A percentile compares a stretch with the other conserved stretches of the same genome.
These are phyloP conservation scores for Takifugu rubripes DNA, from an alignment of 2,797 vertebrate species.

Conservation along the genomic window DNA sequence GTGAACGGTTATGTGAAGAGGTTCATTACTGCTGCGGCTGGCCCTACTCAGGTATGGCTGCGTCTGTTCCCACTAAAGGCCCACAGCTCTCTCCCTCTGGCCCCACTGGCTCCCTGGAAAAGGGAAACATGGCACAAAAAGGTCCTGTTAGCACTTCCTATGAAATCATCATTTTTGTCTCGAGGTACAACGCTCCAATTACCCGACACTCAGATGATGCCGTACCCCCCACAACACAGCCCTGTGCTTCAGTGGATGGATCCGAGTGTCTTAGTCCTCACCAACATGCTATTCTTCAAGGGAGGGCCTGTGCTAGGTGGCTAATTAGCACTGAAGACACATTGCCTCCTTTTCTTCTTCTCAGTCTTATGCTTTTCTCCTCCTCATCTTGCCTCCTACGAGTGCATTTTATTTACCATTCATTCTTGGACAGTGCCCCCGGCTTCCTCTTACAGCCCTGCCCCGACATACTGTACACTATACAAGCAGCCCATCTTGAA, in stretches of 20 bases:
- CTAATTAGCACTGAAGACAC: conserved; percentile 98
- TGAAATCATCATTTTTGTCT: conserved; percentile 99
- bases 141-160: conserved; percentile 99
- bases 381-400: conserved; percentile 60
- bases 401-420: conserved; percentile 67
- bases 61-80: conserved; percentile 94
- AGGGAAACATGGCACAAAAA: conserved; percentile 99
- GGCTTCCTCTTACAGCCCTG: conserved; percentile 46
- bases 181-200: conserved; percentile 98
- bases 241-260: conserved; percentile 47
- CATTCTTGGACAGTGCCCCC: conserved; percentile 46
- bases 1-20: conserved; percentile 97
- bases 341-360: conserved; percentile 81
- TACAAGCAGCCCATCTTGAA: conserved; percentile 33
- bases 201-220: conserved; percentile 92
- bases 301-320: conserved; percentile 87
- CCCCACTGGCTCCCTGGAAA: conserved; percentile 88
- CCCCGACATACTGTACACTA: conserved; percentile 48
- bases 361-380: conserved; percentile 90
- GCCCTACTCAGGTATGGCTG: conserved; percentile 90
- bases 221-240: conserved; percentile 56
- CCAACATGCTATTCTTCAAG: conserved; percentile 87
- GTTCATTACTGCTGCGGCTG: conserved; percentile 95
- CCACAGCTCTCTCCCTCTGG: conserved; percentile 75
- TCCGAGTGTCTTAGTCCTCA: conserved; percentile 49